These are phyloP conservation scores for Campoletis sonorensis DNA, from an alignment of 1,140 invertebrate species.

Conservation along the genomic window DNA sequence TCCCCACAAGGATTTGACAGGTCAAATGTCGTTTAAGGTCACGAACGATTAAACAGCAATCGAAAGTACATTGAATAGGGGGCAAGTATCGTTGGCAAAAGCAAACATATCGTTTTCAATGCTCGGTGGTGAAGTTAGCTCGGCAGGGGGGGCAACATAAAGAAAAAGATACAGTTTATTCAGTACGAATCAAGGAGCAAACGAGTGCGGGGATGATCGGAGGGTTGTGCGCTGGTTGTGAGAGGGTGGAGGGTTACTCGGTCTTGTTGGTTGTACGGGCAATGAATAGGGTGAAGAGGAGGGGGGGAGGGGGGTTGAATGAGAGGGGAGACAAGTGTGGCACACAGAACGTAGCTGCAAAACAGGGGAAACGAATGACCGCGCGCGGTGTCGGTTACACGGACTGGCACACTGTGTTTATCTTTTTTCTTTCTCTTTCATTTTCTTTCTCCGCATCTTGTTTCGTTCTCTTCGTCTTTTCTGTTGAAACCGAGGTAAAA, in stretches of 20 bases:
- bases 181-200: background rate
- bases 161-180: conserved; percentile 31
- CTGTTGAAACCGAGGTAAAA: conserved; percentile 49
- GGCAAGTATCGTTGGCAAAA: conserved; percentile 50
- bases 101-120: conserved; percentile 60
- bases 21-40: conserved; percentile 34
- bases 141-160: background rate
- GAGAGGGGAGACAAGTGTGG: conserved; percentile 69
- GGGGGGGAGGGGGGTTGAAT: conserved; percentile 50
- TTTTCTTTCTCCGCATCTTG: conserved; percentile 29
- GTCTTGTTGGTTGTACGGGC: conserved; percentile 23
- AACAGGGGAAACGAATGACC: conserved; percentile 73
- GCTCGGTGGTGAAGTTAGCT: conserved; percentile 28
- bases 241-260: conserved; percentile 1
- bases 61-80: conserved; percentile 38
- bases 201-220: background rate
- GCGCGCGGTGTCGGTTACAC: conserved; percentile 72
- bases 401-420: conserved; percentile 71
- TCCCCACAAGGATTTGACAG: conserved; percentile 25
- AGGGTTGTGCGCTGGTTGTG: conserved; percentile 12
- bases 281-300: conserved; percentile 25
- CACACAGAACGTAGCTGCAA: conserved; percentile 69
- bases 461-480: conserved; percentile 48
- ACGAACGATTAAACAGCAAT: conserved; percentile 53
- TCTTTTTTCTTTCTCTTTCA: conserved; percentile 51